Conservation (phyloP, 2,888 invertebrate species). For the Cheilosia soror region DNA sequence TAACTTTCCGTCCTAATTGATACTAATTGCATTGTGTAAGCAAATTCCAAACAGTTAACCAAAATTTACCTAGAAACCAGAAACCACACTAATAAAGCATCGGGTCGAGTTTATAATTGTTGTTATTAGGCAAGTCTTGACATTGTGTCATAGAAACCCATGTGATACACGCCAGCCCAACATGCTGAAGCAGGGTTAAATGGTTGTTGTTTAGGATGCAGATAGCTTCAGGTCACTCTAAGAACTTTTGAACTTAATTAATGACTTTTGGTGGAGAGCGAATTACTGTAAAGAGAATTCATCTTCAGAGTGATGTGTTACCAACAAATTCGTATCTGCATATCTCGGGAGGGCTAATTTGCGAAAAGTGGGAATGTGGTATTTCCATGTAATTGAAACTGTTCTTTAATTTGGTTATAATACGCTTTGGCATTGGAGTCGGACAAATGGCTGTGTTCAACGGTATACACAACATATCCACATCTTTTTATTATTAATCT, state of each 20-base stretch:
- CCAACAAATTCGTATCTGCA: background rate
- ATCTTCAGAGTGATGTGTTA: constrained; percentile 10
- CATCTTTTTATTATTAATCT: constrained; percentile 20
- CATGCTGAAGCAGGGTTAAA: background rate
- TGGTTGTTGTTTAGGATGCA: background rate
- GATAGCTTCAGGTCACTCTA: constrained; percentile 12
- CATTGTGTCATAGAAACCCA: constrained; percentile 8
- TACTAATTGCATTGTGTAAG: constrained; percentile 60
- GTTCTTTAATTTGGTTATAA: constrained; percentile 2
- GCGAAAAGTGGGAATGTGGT: constrained; percentile 29
- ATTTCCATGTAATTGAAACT: constrained; percentile 17
- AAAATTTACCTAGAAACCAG: constrained; percentile 53
- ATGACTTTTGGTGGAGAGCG: constrained; percentile 23
- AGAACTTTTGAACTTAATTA: constrained; percentile 47
- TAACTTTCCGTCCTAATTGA: constrained; percentile 30
- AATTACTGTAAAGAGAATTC: constrained; percentile 11
- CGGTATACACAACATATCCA: background rate
- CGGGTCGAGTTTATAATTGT: constrained; percentile 50
- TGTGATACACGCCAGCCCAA: constrained; percentile 3
- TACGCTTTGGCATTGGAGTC: background rate
- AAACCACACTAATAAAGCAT: constrained; percentile 57
- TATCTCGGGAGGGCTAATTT: constrained; percentile 9
- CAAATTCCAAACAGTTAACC: constrained; percentile 56
- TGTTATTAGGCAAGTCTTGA: constrained; percentile 39
- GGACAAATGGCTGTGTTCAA: no score